These are phyloP conservation scores for Metaphire vulgaris DNA, from an alignment of 1,140 invertebrate species.

Conservation along the genomic window DNA sequence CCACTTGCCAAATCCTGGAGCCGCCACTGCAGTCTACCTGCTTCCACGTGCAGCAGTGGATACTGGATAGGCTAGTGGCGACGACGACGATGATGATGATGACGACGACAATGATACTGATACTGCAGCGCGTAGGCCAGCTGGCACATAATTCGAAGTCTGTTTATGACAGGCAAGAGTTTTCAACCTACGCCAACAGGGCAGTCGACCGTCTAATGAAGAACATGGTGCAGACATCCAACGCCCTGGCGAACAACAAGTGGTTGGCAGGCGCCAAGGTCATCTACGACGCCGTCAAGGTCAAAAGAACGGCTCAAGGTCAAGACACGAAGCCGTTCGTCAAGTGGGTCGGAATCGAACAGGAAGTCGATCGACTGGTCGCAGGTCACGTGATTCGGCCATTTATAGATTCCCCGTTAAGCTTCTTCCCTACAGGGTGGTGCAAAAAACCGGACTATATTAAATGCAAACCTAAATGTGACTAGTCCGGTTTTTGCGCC, in stretches of 20 bases:
- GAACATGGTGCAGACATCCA: not conserved
- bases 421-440: no score
- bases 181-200: conserved; percentile 13
- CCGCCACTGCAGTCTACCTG: no score
- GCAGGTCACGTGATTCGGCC: not conserved
- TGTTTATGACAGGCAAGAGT: conserved; percentile 19
- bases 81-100: not conserved
- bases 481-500: no score
- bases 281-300: conserved; percentile 8
- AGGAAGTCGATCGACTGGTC: conserved; percentile 25
- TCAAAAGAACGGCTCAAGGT: not conserved
- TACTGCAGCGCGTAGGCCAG: not conserved
- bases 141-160: no score
- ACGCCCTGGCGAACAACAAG: conserved; percentile 8
- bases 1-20: no score
- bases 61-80: no score
- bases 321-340: conserved; percentile 6
- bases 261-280: conserved; percentile 6
- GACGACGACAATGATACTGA: not conserved
- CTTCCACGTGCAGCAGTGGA: no score
- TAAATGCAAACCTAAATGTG: no score
- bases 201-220: conserved; percentile 4
- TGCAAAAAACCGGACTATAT: no score
- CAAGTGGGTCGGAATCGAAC: conserved; percentile 16
- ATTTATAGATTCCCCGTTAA: not conserved